Percentiles rank a stretch among this genome's conserved stretches.
Evolutionary conservation across 2,113 vertebrate genomes (phyloP).

Genomic region (Chionodraco myersi): DNA sequence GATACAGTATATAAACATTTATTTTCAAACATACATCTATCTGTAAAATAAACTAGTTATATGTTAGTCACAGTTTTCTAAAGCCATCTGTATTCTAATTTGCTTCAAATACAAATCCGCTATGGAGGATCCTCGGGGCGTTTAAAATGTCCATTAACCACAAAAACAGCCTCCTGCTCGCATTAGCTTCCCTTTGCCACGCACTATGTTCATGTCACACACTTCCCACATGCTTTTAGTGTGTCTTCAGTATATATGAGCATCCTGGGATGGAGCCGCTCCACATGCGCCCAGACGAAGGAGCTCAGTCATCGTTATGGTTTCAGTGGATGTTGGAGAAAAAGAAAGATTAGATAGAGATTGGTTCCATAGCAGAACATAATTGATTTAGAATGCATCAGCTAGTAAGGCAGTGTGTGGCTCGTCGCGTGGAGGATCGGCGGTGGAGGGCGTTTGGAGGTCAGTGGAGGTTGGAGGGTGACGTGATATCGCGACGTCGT

Average conservation of each 20-base stretch:
- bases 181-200: background rate
- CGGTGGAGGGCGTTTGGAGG: slow-evolving; percentile 34
- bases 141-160: no score
- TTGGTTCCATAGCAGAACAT: slow-evolving; percentile 66
- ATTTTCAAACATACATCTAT: no score
- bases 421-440: slow-evolving; percentile 33
- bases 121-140: no score
- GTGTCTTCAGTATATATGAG: background rate
- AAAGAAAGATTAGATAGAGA: slow-evolving; percentile 44
- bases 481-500: background rate
- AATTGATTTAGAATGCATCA: slow-evolving; percentile 79
- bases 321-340: slow-evolving; percentile 56
- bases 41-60: no score
- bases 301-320: slow-evolving; percentile 51
- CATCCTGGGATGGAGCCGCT: background rate
- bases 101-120: no score
- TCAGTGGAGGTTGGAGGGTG: slow-evolving; percentile 1
- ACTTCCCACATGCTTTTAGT: background rate
- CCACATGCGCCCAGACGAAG: slow-evolving; percentile 42
- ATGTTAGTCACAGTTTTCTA: no score
- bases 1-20: no score
- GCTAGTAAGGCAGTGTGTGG: slow-evolving; percentile 29
- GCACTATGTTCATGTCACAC: background rate
- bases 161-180: no score
- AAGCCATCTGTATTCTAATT: no score